Conservation (phyloP, 2,888 invertebrate species). For the Leucophenga montana region DNA sequence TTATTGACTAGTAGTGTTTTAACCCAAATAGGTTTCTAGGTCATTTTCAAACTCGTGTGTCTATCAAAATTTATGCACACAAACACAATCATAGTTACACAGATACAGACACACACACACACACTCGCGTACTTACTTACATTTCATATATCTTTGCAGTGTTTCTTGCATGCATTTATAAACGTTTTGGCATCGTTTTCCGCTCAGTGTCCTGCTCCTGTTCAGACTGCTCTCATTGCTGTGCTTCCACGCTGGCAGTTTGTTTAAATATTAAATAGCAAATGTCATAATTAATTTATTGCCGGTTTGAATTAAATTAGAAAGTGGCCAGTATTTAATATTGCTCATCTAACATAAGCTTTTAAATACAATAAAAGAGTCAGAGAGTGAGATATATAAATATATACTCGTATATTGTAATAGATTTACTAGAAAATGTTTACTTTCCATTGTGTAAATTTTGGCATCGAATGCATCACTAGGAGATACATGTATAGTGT, state of each 20-base stretch:
- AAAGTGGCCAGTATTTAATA: too few relatives aligned
- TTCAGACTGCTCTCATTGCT: not conserved
- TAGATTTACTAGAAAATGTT: too few relatives aligned
- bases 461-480: too few relatives aligned
- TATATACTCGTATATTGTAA: too few relatives aligned
- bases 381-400: too few relatives aligned
- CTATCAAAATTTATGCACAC: constrained; percentile 28
- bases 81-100: constrained; percentile 30
- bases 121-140: too few relatives aligned
- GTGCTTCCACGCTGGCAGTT: not conserved
- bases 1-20: constrained; percentile 56
- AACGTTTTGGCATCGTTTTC: too few relatives aligned
- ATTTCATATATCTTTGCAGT: not conserved
- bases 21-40: constrained; percentile 46
- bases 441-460: too few relatives aligned
- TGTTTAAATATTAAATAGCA: constrained; percentile 19
- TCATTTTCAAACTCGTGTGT: constrained; percentile 25
- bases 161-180: not conserved
- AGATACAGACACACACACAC: not conserved
- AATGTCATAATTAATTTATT: constrained; percentile 29
- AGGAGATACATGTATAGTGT: too few relatives aligned
- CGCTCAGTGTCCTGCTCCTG: not conserved
- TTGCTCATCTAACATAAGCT: too few relatives aligned
- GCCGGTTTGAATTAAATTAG: not conserved
- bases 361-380: too few relatives aligned